These are phyloP conservation scores for Peromyscus melanophrys DNA, from an alignment of 2,797 vertebrate genomes.

Conservation along the genomic window DNA sequence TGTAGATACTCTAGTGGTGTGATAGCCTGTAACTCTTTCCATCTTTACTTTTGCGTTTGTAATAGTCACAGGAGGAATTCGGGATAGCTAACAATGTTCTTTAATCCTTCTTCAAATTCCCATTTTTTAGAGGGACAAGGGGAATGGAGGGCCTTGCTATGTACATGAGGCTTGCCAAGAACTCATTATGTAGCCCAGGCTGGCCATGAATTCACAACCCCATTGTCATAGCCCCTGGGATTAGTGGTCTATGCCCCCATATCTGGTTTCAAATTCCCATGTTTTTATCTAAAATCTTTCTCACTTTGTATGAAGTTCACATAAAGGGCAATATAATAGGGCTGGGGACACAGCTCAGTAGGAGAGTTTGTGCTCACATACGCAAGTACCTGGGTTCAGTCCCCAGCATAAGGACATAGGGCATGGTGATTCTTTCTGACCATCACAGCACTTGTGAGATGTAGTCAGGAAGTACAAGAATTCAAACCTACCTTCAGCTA, in stretches of 20 bases:
- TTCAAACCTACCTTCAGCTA: background rate
- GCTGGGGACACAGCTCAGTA: background rate
- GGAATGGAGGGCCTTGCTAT: background rate
- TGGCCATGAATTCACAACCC: background rate
- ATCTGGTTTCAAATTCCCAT: background rate
- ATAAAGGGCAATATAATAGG: slow-evolving; percentile 22
- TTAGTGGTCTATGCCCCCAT: background rate
- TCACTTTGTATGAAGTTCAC: slow-evolving; percentile 59
- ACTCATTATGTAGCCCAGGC: no score
- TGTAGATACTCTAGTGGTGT: slow-evolving; percentile 53
- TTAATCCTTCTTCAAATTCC: slow-evolving; percentile 42
- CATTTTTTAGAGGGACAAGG: background rate
- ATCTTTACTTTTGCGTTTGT: slow-evolving; percentile 43
- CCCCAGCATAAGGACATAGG: no score
- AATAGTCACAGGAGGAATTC: slow-evolving; percentile 42
- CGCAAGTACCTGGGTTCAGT: background rate
- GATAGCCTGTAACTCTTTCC: slow-evolving; percentile 50
- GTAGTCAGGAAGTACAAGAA: background rate
- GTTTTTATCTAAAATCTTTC: slow-evolving; percentile 40
- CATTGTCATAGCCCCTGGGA: background rate
- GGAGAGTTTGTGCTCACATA: background rate
- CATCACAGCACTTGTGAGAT: background rate
- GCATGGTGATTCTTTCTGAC: background rate
- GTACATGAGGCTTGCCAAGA: background rate
- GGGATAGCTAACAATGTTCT: slow-evolving; percentile 31